These are phyloP conservation scores for Drosophila greeni DNA, from an alignment of 2,888 invertebrate genomes.

Conservation along the genomic window DNA sequence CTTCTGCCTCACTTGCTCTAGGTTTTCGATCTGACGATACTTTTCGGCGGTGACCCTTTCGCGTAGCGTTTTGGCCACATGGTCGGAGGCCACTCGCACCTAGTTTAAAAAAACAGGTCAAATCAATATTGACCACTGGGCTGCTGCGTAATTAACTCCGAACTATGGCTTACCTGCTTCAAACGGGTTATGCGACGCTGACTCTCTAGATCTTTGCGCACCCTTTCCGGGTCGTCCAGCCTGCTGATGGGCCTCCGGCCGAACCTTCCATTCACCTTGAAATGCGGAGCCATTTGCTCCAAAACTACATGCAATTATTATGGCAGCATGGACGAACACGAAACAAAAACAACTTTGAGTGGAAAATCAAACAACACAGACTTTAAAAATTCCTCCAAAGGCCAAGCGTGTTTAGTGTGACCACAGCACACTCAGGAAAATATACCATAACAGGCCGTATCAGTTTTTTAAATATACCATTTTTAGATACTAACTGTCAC, in stretches of 20 bases:
- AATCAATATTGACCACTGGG: conserved; percentile 19
- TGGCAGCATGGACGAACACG: conserved; percentile 17
- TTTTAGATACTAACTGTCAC: not conserved
- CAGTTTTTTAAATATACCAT: not conserved
- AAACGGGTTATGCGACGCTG: conserved; percentile 82
- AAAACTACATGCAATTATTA: conserved; percentile 26
- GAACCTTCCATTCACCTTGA: conserved; percentile 81
- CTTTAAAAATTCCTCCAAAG: conserved; percentile 46
- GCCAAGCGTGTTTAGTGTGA: conserved; percentile 46
- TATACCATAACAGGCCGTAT: not conserved
- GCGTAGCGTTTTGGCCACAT: conserved; percentile 80
- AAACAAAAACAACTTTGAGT: conserved; percentile 35
- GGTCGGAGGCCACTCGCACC: conserved; percentile 83
- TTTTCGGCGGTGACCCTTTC: conserved; percentile 81
- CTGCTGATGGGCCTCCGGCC: conserved; percentile 74
- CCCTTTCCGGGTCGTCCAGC: conserved; percentile 79
- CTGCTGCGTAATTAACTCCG: conserved; percentile 24
- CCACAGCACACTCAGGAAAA: conserved; percentile 7
- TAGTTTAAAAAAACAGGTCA: conserved; percentile 52
- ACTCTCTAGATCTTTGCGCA: conserved; percentile 81
- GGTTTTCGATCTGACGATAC: conserved; percentile 79
- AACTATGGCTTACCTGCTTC: conserved; percentile 80
- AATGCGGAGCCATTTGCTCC: conserved; percentile 81
- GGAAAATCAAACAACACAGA: conserved; percentile 53
- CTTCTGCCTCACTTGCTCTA: conserved; percentile 80